These are phyloP conservation scores for Temnothorax curvispinosus DNA, from an alignment of 1,140 invertebrate species.

Conservation along the genomic window DNA sequence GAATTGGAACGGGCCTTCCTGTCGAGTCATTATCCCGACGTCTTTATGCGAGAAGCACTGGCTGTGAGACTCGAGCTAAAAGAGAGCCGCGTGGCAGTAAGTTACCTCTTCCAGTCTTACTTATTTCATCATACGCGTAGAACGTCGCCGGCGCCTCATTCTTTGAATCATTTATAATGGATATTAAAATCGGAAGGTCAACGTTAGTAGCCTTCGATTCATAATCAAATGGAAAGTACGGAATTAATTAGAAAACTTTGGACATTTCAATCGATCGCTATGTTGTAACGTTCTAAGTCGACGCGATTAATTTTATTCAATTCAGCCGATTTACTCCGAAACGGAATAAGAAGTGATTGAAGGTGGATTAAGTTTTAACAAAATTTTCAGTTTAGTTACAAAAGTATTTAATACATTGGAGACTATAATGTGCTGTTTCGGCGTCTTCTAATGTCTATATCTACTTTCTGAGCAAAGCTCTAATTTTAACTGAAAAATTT, in stretches of 20 bases:
- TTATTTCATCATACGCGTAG: not conserved
- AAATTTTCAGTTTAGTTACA: not conserved
- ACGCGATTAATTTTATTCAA: not conserved
- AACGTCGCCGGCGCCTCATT: not conserved
- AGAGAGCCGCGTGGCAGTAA: constrained; percentile 99
- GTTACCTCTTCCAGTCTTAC: constrained; percentile 80
- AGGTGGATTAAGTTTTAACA: not conserved
- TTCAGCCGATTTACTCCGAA: not conserved
- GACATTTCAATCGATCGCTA: not conserved
- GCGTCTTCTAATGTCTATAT: not conserved
- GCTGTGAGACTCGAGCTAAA: constrained; percentile 98
- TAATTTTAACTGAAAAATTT: constrained; percentile 16
- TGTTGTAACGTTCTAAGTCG: not conserved
- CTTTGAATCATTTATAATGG: not conserved
- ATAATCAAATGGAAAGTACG: not conserved
- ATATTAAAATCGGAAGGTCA: not conserved
- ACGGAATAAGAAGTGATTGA: not conserved
- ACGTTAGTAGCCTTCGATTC: not conserved
- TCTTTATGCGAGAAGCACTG: constrained; percentile 98
- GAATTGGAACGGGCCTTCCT: constrained; percentile 98
- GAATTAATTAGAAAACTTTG: not conserved
- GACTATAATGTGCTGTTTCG: not conserved
- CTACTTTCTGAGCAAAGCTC: not conserved
- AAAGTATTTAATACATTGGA: not conserved
- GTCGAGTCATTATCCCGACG: constrained; percentile 98